phyloP scores from a whole-genome alignment of 2,113 vertebrate genomes.

The Ancistrus triradiatus region DNA sequence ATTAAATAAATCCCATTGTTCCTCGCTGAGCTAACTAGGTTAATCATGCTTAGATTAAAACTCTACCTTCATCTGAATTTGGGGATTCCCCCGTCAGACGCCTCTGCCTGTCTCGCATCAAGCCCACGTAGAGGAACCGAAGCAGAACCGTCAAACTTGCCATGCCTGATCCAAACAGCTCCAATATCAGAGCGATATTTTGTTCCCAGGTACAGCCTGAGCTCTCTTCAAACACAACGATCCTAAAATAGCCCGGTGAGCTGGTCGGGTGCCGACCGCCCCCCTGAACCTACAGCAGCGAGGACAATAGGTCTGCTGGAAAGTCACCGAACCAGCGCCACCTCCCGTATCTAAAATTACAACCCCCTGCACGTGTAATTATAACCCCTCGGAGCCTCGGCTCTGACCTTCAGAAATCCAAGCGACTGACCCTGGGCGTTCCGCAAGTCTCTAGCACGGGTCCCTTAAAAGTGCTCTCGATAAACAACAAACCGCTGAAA shows the following conservation, averaged over 20 bases:
- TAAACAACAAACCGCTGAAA: conserved; percentile 30
- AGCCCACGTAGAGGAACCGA: conserved; percentile 51
- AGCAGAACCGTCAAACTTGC: conserved; percentile 50
- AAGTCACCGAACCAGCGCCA: too few relatives aligned
- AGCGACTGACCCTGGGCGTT: not conserved
- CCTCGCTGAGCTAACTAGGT: too few relatives aligned
- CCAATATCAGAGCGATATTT: too few relatives aligned
- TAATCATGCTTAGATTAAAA: too few relatives aligned
- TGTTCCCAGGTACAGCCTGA: too few relatives aligned
- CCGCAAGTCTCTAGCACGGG: conserved; percentile 22
- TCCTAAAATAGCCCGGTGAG: too few relatives aligned
- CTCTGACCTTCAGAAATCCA: conserved; percentile 21
- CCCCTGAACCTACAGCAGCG: not conserved
- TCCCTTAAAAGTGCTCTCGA: conserved; percentile 9
- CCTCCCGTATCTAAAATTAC: too few relatives aligned
- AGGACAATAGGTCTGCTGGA: too few relatives aligned
- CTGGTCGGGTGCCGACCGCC: too few relatives aligned
- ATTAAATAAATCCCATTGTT: too few relatives aligned
- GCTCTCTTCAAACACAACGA: too few relatives aligned
- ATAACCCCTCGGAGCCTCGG: conserved; percentile 16
- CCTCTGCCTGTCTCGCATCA: conserved; percentile 52
- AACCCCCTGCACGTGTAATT: conserved; percentile 33
- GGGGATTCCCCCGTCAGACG: conserved; percentile 39
- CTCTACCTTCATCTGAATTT: conserved; percentile 46
- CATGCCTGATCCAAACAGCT: conserved; percentile 40